Base-by-base conservation (phyloP, 2,888 invertebrate genomes). In the Drosophila paranaensis region DNA sequence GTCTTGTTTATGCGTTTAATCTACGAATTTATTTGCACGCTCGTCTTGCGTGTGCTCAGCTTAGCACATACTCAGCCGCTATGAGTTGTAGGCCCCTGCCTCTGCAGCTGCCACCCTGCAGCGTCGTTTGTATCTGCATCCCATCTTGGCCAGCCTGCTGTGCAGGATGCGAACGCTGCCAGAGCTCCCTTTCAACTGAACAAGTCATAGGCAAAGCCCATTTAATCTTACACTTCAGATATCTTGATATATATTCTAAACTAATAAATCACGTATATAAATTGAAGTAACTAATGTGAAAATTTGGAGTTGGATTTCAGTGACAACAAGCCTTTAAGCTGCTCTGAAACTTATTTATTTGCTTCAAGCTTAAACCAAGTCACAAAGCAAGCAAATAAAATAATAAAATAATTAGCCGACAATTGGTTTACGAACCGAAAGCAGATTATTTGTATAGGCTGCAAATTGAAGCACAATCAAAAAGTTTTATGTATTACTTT, bases 21-120 rank as follows among this genome's bases (percentile, higher is more conserved):
- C 71, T 73, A 70, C 27, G 71, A 72, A 82, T 79, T 80, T 79
- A 83, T 77, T 73, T 77, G 60, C 70, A 53, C 60, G 71, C 67
- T 72, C 71, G 58, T 30, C 72, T 75, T 77, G 68, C 76, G 73
- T 75, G 54, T 74, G 54, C 67, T n/a, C 77, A 79, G 75, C 80
- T 83, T 82, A 81, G 69, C 88, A 88, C 88, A 78, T 88, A 76
- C 74, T 83, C 79, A 79, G 42, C 55, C 72, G 57, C 65, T 61
- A 76, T 84, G 77, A 82, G 61, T 82, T 82, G 81, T 74, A 13
- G 69, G 6, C 11, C 50, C 6, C 10, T 40, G 40, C 20, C 46
- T 30, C 27, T 46, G 39, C 16, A 45, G 11, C 25, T 46, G 33
- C 8, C 20, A 8, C 46, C 20, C 20, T 20, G 20, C 20, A 20